These are phyloP conservation scores for Holothuria glaberrima DNA, from an alignment of 35 echinoderm and acorn worm genomes.

Conservation along the genomic window DNA sequence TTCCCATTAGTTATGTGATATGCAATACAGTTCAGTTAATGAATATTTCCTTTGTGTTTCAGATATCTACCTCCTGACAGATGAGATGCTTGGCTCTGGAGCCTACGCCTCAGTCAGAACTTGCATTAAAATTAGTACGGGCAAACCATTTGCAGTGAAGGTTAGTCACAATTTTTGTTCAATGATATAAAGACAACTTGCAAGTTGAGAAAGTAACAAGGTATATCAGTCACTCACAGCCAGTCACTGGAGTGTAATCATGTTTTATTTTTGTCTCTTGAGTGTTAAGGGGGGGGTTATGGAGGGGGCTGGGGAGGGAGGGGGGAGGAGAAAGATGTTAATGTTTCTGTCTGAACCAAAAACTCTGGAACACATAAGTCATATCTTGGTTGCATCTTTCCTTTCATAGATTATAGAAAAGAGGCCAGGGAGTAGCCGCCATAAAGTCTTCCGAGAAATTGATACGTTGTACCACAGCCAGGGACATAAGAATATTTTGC, in stretches of 20 bases:
- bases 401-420: conserved; percentile 76
- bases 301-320: no score
- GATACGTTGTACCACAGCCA: conserved; percentile 97
- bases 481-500: conserved; percentile 95
- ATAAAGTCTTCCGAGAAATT: conserved; percentile 95
- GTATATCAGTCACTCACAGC: no score
- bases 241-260: no score
- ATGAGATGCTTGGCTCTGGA: conserved; percentile 86
- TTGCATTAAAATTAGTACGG: conserved; percentile 80
- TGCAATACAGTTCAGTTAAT: not conserved
- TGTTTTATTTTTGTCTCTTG: no score
- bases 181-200: no score
- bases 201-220: no score
- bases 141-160: conserved; percentile 94
- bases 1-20: not conserved
- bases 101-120: conserved; percentile 96
- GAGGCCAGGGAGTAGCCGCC: conserved; percentile 89
- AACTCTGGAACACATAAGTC: no score
- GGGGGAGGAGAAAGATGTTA: no score
- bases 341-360: no score
- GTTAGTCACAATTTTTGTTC: conserved; percentile 21
- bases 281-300: no score
- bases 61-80: conserved; percentile 96
- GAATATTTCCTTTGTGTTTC: not conserved
- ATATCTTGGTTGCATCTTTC: not conserved